Evolutionary conservation across 2,797 vertebrate genomes (phyloP).

Genomic region (Sebastiscus tertius): DNA sequence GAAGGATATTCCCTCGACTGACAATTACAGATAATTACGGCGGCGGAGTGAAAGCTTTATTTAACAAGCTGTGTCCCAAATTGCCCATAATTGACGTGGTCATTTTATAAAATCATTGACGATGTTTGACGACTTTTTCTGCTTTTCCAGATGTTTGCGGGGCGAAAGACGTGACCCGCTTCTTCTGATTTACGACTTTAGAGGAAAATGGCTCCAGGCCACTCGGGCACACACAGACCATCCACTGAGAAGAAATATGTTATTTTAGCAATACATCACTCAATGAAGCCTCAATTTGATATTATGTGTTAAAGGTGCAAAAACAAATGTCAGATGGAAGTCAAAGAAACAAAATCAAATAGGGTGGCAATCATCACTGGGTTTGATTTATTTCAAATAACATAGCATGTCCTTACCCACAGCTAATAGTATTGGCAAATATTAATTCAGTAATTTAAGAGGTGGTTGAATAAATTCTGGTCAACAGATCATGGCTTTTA

Average conservation of each 20-base stretch:
- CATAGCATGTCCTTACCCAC: conserved; percentile 19
- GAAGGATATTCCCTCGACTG: conserved; percentile 67
- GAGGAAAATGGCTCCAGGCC: conserved; percentile 53
- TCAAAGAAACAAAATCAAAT: conserved; percentile 30
- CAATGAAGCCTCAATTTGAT: background rate
- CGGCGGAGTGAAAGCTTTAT: conserved; percentile 74
- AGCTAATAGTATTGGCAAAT: conserved; percentile 14
- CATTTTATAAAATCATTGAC: conserved; percentile 78
- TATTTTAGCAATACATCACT: conserved; percentile 16
- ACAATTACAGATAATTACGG: conserved; percentile 77
- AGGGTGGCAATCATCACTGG: conserved; percentile 15
- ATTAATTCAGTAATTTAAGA: conserved; percentile 14
- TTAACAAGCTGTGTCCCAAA: conserved; percentile 77
- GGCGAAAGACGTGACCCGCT: conserved; percentile 50
- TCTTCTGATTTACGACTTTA: conserved; percentile 65
- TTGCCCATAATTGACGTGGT: conserved; percentile 76
- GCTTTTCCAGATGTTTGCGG: conserved; percentile 75
- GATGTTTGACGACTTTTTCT: conserved; percentile 64
- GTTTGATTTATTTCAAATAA: conserved; percentile 56
- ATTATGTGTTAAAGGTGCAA: conserved; percentile 14
- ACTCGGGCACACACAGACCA: background rate
- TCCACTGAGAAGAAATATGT: conserved; percentile 2
- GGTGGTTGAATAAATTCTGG: background rate
- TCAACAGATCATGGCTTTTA: background rate
- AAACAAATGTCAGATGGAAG: background rate